Percentiles rank a stretch among this genome's conserved stretches.
Conservation (phyloP, 2,113 vertebrate genomes). For the Suricata suricatta region DNA sequence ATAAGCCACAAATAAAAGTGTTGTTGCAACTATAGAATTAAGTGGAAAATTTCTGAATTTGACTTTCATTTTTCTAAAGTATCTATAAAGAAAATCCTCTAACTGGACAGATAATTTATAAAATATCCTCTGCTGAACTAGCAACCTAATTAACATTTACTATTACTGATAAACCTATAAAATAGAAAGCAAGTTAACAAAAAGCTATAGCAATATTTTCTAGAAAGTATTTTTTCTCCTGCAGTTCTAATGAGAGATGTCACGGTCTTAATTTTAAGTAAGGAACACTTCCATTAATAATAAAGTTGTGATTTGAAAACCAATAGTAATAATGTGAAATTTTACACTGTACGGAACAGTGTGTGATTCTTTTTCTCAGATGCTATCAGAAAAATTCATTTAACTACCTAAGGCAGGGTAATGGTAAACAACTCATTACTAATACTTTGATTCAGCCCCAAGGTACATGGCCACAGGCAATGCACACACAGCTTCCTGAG, state of each 20-base stretch:
- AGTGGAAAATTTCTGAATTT: neutral
- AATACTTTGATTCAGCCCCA: conserved; percentile 34
- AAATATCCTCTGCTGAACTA: conserved; percentile 46
- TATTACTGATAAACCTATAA: conserved; percentile 49
- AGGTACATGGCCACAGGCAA: neutral
- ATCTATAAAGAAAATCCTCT: conserved; percentile 39
- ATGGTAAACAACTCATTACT: conserved; percentile 57
- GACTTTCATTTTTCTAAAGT: conserved; percentile 39
- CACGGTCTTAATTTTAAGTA: conserved; percentile 67
- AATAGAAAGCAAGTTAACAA: conserved; percentile 57
- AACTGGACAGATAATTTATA: conserved; percentile 40
- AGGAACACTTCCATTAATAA: conserved; percentile 65
- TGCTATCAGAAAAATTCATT: conserved; percentile 60
- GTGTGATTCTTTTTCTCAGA: conserved; percentile 42
- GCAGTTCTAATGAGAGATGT: conserved; percentile 49
- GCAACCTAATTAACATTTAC: conserved; percentile 51
- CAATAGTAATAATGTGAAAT: conserved; percentile 57
- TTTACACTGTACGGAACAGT: conserved; percentile 45
- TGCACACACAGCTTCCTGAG: conserved; percentile 11
- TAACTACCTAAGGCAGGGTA: conserved; percentile 43
- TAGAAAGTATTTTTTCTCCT: conserved; percentile 51
- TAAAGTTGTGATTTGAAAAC: conserved; percentile 69
- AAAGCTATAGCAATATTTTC: conserved; percentile 32
- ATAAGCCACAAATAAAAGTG: conserved; percentile 43
- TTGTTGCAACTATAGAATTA: neutral